Evolutionary conservation across 2,113 vertebrate species (phyloP), one percentile per base, ranked within the genome.

Genomic region (Alosa alosa): DNA sequence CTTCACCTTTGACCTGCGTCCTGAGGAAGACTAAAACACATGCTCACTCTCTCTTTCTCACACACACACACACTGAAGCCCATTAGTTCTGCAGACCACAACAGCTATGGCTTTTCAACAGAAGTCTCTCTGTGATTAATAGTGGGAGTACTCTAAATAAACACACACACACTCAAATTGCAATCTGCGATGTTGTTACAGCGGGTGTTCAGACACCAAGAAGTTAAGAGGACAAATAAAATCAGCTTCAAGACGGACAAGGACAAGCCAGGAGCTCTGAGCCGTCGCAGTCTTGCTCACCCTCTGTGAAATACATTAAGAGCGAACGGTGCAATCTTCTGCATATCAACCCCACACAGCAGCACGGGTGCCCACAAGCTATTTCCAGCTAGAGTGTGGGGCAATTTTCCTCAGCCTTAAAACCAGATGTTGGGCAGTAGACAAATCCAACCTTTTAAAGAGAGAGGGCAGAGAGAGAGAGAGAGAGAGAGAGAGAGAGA

Each of bases 281-380:
- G 57, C 13, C 2, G 0, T 83, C 50, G 60, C 25, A 82, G 31
- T 86, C 36, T 50, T n/a, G 82, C 78, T 45, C 55, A 20, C 57
- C 25, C 57, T 84, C 75, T 41, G 36, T 50, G 52, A 81, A 87
- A 86, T 86, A 82, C 44, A 22, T 47, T 57, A 81, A 44, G 18
- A 50, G 39, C 75, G 82, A 88, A 84, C 81, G 47, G 68, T 31
- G 72, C 55, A 87, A 84, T 87, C 89, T 81, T 87, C 75, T 41
- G 78, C 86, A 85, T 85, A 85, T 86, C 85, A 88, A 90, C 88
- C 86, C 81, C 64, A 86, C 81, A 81, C 88, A 85, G 82, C 46
- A 83, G 47, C 82, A 2, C 2, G 41, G 17, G 60, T 87, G 55
- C 83, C 83, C 86, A 82, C 82, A 55, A 82, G 75, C 81, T 75